A percentile compares a stretch with the other conserved stretches of the same genome.
Evolutionary conservation across 2,888 invertebrate species (phyloP).

Genomic region (Escarpia spicata): DNA sequence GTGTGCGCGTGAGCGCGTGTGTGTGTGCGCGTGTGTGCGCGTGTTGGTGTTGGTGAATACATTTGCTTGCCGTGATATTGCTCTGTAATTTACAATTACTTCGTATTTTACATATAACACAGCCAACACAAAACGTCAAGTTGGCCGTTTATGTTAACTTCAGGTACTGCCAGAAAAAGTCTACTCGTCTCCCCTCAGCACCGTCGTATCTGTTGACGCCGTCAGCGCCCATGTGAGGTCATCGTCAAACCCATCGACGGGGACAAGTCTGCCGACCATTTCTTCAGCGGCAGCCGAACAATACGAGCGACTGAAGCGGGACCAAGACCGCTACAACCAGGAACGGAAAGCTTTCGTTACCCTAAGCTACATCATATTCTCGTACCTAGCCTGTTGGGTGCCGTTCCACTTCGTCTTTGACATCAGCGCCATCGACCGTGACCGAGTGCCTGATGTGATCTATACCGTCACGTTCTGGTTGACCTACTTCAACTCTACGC

Average conservation of each 20-base stretch:
- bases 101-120: too few species aligned
- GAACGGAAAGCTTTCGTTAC: conserved; percentile 42
- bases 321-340: conserved; percentile 25
- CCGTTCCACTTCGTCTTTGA: conserved; percentile 46
- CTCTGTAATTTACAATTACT: too few species aligned
- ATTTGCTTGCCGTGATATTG: too few species aligned
- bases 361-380: conserved; percentile 39
- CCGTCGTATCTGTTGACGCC: not conserved
- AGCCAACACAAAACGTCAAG: too few species aligned
- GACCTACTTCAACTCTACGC: conserved; percentile 43
- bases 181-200: not conserved
- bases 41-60: too few species aligned
- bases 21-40: too few species aligned
- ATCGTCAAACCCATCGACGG: not conserved
- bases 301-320: not conserved
- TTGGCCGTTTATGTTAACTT: too few species aligned
- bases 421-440: conserved; percentile 37
- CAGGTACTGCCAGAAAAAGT: too few species aligned
- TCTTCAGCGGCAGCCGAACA: not conserved
- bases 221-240: not conserved
- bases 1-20: too few species aligned
- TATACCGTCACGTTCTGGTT: conserved; percentile 43
- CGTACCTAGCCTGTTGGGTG: conserved; percentile 43
- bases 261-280: not conserved
- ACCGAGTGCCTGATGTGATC: conserved; percentile 37